Evolutionary conservation across 2,888 invertebrate species (phyloP), one percentile per base, ranked within the genome.

Genomic region (Catocala nupta): DNA sequence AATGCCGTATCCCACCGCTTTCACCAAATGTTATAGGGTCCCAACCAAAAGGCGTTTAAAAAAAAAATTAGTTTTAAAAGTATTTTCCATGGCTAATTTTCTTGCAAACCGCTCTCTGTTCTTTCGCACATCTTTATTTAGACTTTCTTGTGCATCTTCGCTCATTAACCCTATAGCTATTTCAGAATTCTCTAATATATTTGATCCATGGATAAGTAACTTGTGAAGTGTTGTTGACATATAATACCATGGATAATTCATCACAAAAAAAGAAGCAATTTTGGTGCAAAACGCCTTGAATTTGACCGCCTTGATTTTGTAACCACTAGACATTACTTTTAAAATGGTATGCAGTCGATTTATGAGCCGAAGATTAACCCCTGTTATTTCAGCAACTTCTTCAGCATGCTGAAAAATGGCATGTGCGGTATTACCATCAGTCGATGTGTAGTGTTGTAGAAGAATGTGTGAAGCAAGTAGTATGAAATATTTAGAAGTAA

Each of bases 11-110:
- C 16, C 1, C 16, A 16, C 16, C 16, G 16, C 16, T 16, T 1
- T 2, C 16, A 16, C 16, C 16, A 16, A 16, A 16, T 16, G 16
- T 16, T 16, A 16, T 16, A 16, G 2, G 16, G 2, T 16, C 16
- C 16, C 16, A 1, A 1, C 16, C 16, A 16, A 16, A 16, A 1
- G 1, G 16, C 16, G 16, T 16, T 16, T 16, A 1, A 16, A 16
- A 16, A 16, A 16, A 16, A 16, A 16, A 2, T n/a, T n/a, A n/a
- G n/a, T n/a, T n/a, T 12, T 5, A 36, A 9, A 39, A 1, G 51
- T 65, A 72, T 52, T 77, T 76, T 8, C 77, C 75, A 56, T 36
- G 6, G 58, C 45, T 6, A 51, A 5, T 42, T 58, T 44, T 47
- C 60, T 52, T 0, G 58, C 47, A 48, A 51, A 55, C 5, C 12